Percentiles rank a stretch among this genome's conserved stretches.
These are phyloP conservation scores for Caenorhabditis becei DNA, from an alignment of 2,888 invertebrate genomes.

Conservation along the genomic window DNA sequence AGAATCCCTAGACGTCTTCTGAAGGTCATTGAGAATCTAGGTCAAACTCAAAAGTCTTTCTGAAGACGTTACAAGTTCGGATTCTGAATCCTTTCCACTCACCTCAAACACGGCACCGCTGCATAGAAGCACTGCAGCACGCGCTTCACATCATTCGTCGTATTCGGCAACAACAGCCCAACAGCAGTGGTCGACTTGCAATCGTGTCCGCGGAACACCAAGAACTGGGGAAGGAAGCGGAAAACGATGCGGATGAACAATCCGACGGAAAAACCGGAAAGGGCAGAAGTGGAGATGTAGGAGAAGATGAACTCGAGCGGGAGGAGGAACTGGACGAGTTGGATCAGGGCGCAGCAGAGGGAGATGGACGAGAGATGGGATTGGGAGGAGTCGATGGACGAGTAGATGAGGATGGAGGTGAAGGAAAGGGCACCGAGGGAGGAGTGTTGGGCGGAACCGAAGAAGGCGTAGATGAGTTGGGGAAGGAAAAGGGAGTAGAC, in stretches of 20 bases:
- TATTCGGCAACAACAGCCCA: constrained; percentile 32
- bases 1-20: too few relatives aligned
- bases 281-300: constrained; percentile 59
- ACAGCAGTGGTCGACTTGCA: constrained; percentile 47
- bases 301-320: constrained; percentile 67
- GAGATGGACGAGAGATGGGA: constrained; percentile 47
- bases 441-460: constrained; percentile 67
- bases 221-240: constrained; percentile 56
- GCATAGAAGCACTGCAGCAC: constrained; percentile 64
- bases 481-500: constrained; percentile 64
- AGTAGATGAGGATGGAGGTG: constrained; percentile 57
- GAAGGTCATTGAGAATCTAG: too few relatives aligned
- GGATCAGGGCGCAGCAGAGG: constrained; percentile 54
- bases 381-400: constrained; percentile 31
- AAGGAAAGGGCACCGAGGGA: constrained; percentile 63
- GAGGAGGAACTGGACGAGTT: constrained; percentile 63
- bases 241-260: constrained; percentile 63
- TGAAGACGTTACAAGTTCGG: too few relatives aligned
- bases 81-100: too few relatives aligned
- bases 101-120: constrained; percentile 57
- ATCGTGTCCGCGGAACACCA: constrained; percentile 61
- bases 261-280: constrained; percentile 65
- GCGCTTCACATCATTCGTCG: constrained; percentile 47
- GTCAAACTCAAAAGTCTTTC: too few relatives aligned
- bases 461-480: constrained; percentile 64